A percentile compares a stretch with the other conserved stretches of the same genome.
phyloP scores from a whole-genome alignment of 2,797 vertebrate genomes.

The Tokudaia tokunoshimensis region DNA sequence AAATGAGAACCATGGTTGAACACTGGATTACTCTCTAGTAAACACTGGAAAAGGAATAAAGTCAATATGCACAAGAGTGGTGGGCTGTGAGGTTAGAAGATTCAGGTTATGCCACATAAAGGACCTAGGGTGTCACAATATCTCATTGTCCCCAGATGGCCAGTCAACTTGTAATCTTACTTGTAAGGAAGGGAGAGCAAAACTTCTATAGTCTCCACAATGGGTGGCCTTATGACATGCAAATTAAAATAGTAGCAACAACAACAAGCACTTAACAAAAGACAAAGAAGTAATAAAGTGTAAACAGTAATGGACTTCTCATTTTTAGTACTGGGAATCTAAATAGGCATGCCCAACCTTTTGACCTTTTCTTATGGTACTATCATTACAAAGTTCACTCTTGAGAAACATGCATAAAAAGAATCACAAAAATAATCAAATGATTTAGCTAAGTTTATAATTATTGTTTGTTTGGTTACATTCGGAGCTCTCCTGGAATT shows the following conservation, averaged over 20 bases:
- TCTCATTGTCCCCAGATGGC: neutral
- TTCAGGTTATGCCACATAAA: neutral
- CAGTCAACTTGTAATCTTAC: neutral
- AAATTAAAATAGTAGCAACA: neutral
- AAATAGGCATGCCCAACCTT: neutral
- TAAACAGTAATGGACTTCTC: neutral
- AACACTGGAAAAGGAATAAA: neutral
- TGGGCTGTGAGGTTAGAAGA: neutral
- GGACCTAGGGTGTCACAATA: neutral
- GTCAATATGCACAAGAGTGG: neutral
- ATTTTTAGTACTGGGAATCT: neutral
- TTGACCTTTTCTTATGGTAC: neutral
- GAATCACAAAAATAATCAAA: neutral
- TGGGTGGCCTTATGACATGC: neutral
- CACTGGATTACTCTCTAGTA: neutral
- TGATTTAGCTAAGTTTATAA: neutral
- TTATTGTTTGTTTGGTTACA: neutral
- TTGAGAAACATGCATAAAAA: neutral
- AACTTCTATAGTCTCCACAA: neutral
- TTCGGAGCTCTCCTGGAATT: neutral
- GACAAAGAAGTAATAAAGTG: neutral
- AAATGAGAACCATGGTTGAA: neutral
- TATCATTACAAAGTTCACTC: neutral
- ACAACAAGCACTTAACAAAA: neutral
- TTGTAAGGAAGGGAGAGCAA: neutral